Conservation (phyloP, 2,888 invertebrate genomes). For the Hylaea fasciaria region DNA sequence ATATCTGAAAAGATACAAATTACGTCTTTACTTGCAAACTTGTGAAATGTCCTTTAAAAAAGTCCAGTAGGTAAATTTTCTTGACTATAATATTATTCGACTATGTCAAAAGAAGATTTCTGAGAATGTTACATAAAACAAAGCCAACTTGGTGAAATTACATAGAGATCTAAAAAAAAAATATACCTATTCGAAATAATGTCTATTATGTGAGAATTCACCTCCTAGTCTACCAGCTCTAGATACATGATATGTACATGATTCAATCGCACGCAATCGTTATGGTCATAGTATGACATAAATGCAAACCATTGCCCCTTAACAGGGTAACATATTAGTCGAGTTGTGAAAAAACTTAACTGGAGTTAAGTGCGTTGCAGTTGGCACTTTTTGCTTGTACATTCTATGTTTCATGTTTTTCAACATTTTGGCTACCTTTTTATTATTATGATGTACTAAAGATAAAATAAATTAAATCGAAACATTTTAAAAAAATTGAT, state of each 20-base stretch:
- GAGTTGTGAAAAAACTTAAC: conserved; percentile 59
- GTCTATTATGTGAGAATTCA: conserved; percentile 4
- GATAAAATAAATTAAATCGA: too few species aligned
- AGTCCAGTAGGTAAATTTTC: too few species aligned
- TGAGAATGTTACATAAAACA: too few species aligned
- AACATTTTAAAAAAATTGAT: too few species aligned
- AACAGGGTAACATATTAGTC: conserved; percentile 71
- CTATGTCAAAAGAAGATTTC: too few species aligned
- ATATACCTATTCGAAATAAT: conserved; percentile 10
- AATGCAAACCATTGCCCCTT: conserved; percentile 66
- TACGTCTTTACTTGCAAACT: too few species aligned
- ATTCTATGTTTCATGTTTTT: too few species aligned
- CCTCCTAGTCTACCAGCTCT: conserved; percentile 26
- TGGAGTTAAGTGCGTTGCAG: conserved; percentile 38
- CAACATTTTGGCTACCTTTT: too few species aligned
- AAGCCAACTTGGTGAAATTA: background rate
- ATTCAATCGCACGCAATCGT: conserved; percentile 67
- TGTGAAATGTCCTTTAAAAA: too few species aligned
- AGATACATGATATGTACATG: conserved; percentile 66
- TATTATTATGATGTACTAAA: too few species aligned
- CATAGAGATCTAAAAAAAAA: background rate
- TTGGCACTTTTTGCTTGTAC: conserved; percentile 14
- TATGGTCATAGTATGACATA: conserved; percentile 71
- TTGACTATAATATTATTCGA: too few species aligned
- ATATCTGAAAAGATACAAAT: too few species aligned